A percentile compares a stretch with the other conserved stretches of the same genome.
phyloP scores from a whole-genome alignment of 2,888 invertebrate genomes.

The Mylabris sibirica region DNA sequence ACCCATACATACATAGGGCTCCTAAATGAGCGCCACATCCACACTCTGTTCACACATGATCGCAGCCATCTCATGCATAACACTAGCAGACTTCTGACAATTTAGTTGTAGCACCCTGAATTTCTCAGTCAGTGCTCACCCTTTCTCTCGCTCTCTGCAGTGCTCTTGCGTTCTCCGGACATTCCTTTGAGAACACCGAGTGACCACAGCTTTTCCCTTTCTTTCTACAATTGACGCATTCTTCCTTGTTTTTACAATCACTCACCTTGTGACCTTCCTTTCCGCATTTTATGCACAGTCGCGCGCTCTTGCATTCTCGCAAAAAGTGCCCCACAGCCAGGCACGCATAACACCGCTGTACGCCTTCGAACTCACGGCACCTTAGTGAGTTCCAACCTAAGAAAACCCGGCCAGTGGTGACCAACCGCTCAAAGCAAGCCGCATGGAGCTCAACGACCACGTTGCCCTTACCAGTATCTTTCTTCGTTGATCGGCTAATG shows the following conservation, averaged over 20 bases:
- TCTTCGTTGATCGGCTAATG: not conserved
- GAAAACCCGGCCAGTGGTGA: not conserved
- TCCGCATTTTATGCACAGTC: not conserved
- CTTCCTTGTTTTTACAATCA: not conserved
- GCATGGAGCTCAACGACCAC: not conserved
- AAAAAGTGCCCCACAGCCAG: not conserved
- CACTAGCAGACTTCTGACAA: not conserved
- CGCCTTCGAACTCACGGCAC: not conserved
- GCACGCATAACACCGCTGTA: not conserved
- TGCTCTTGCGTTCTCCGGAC: not conserved
- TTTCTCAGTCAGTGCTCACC: too few relatives aligned
- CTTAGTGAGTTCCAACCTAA: not conserved
- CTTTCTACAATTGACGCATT: not conserved
- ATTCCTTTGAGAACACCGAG: not conserved
- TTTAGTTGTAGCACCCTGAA: slow-evolving; percentile 11
- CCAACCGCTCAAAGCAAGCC: not conserved
- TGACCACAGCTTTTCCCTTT: not conserved
- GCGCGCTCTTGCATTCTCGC: not conserved
- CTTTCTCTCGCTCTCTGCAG: not conserved
- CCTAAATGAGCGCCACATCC: slow-evolving; percentile 15
- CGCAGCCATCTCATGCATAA: slow-evolving; percentile 10
- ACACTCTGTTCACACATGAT: slow-evolving; percentile 15
- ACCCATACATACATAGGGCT: slow-evolving; percentile 17
- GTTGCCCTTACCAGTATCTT: not conserved
- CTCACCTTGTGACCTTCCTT: not conserved